phyloP scores from a whole-genome alignment of 2,888 invertebrate genomes.

The Miltochrista miniata region DNA sequence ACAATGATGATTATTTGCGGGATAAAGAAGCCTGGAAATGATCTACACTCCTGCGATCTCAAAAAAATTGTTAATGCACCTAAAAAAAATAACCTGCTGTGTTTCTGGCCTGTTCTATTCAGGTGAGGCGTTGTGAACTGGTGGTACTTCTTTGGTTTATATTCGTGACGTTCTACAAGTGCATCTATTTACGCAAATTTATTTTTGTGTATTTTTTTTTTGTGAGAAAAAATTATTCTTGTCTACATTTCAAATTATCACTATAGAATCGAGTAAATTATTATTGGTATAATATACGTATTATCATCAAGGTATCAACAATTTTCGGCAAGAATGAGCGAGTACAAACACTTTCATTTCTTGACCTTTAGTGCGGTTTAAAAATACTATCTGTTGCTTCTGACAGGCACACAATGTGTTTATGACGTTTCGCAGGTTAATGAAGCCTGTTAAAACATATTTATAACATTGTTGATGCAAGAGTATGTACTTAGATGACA shows the following conservation, averaged over 20 bases:
- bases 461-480: constrained; percentile 27
- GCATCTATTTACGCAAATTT: too few relatives aligned
- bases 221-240: constrained; percentile 36
- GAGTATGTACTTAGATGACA: constrained; percentile 33
- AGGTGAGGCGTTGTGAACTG: too few relatives aligned
- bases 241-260: constrained; percentile 33
- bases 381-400: constrained; percentile 45
- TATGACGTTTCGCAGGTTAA: constrained; percentile 42
- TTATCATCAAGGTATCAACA: constrained; percentile 18
- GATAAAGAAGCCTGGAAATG: too few relatives aligned
- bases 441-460: constrained; percentile 40
- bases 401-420: constrained; percentile 46
- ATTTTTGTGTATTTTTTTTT: too few relatives aligned
- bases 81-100: too few relatives aligned
- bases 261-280: constrained; percentile 28
- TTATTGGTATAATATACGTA: constrained; percentile 18
- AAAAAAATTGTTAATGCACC: too few relatives aligned
- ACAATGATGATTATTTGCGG: too few relatives aligned
- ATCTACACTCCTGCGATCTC: too few relatives aligned
- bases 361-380: constrained; percentile 60
- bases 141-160: too few relatives aligned
- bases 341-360: constrained; percentile 60
- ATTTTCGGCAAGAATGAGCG: constrained; percentile 23
- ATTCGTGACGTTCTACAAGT: too few relatives aligned
- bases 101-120: too few relatives aligned